Evolutionary conservation across 2,888 invertebrate species (phyloP), one percentile per base, ranked within the genome.

Genomic region (Ashinkailepas kermadecensis): DNA sequence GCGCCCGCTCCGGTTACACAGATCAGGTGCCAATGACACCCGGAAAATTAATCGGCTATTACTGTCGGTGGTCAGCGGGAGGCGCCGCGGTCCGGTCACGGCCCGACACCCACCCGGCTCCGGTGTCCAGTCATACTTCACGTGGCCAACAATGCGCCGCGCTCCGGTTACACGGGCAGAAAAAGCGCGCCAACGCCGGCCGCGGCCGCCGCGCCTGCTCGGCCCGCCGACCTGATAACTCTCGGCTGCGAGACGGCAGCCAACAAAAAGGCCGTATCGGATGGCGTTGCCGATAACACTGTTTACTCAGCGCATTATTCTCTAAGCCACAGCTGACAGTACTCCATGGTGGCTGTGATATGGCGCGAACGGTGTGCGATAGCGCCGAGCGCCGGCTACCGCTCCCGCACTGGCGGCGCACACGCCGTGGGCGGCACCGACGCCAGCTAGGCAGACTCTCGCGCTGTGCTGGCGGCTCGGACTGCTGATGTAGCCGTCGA

Each of bases 251-350:
- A 67, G 67, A 39, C 39, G 39, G 39, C 39, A 74, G 54, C 13
- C 23, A 74, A 74, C 74, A 74, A 54, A 74, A 74, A 74, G 54
- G 18, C 74, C 54, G 39, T 74, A 74, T 74, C 74, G 54, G 74
- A 74, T 18, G 74, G 12, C 18, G 74, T 10, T 6, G 18, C 23
- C 23, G 74, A 74, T 74, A 74, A 7, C 54, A 18, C 54, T 9
- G 74, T 74, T 74, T 74, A 74, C 74, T 18, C 54, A 18, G 70
- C 8, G 74, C 54, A 74, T 74, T 74, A 74, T 74, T 54, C 54
- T 18, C 74, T 54, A 74, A 74, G 74, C 74, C 74, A 10, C 74
- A 74, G 74, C 13, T 74, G 74, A 74, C 74, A 74, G 74, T 74
- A 54, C 54, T 54, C 74, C 74, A 74, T 74, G 74, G 74, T 23